Percentiles rank a stretch among this genome's conserved stretches.
These are phyloP conservation scores for Aramus guarauna DNA, from an alignment of 2,113 vertebrate species.

Conservation along the genomic window DNA sequence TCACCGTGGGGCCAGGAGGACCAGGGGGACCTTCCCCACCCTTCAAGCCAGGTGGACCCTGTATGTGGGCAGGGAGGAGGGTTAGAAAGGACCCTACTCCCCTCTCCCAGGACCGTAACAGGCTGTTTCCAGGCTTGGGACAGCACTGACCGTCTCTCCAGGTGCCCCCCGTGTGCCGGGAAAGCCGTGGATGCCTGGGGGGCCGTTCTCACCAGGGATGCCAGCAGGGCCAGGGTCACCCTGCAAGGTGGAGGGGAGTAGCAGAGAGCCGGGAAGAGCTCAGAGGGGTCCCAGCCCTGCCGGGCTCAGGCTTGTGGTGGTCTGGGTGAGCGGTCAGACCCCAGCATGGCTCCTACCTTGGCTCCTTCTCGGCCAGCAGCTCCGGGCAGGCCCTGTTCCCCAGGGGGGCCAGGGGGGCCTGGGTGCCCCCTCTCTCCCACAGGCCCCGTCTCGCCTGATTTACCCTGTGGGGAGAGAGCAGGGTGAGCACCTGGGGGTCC, in stretches of 20 bases:
- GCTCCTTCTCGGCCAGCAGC: slow-evolving; percentile 85
- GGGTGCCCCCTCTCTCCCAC: slow-evolving; percentile 90
- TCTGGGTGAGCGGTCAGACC: fast-evolving
- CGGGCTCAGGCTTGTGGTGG: neutral
- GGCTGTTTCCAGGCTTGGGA: too few relatives aligned
- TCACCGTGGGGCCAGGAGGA: slow-evolving; percentile 78
- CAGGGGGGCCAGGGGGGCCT: slow-evolving; percentile 88
- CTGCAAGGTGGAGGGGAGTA: slow-evolving; percentile 54
- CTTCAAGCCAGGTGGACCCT: slow-evolving; percentile 88
- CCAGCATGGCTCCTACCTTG: slow-evolving; percentile 72
- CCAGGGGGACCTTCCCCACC: slow-evolving; percentile 86
- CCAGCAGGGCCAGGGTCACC: slow-evolving; percentile 86
- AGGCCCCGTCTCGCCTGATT: slow-evolving; percentile 85
- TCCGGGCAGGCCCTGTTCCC: slow-evolving; percentile 90
- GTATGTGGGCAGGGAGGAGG: neutral
- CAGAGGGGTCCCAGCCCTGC: neutral
- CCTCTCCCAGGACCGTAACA: too few relatives aligned
- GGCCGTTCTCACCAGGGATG: slow-evolving; percentile 81
- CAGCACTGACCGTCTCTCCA: slow-evolving; percentile 76
- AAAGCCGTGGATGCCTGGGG: slow-evolving; percentile 83
- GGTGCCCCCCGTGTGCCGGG: slow-evolving; percentile 80
- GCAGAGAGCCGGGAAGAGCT: neutral
- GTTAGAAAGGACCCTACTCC: neutral
- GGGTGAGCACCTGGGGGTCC: neutral
- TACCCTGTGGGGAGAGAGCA: slow-evolving; percentile 76